Evolutionary conservation across 2,888 invertebrate genomes (phyloP), one percentile per base, ranked within the genome.

Genomic region (Leptothorax acervorum): DNA sequence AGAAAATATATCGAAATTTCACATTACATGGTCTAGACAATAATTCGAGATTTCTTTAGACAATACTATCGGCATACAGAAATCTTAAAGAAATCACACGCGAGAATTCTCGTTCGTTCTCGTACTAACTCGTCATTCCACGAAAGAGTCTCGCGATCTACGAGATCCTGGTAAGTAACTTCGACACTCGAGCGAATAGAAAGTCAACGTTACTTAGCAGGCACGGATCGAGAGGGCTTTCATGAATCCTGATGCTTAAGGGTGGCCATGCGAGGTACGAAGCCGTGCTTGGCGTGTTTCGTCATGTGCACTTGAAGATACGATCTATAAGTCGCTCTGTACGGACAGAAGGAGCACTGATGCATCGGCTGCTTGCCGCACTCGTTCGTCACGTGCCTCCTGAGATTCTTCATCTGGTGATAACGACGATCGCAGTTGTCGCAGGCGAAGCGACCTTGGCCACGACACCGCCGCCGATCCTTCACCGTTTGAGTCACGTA

Each of bases 371-470:
- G 92, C 85, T 94, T 94, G 8, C 96, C 96, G 88, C 96, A 96
- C 87, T 96, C 96, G 84, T 95, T 95, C 57, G 94, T 93, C 82
- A 95, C 91, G 88, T 96, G 96, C 15, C 96, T 93, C 62, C 95
- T 95, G 83, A 96, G 93, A n/a, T 96, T 96, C 87, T 95, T 96
- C 89, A 95, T 95, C 57, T 95, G 95, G 71, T 96, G 95, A 92
- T 96, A 96, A 48, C 95, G 95, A 73, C 96, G 95, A 89, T 95
- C 95, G 89, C 96, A 96, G 81, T 94, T 95, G 18, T 95, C 94
- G 88, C 96, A 96, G 6, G 90, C 90, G 87, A 93, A 93, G 6
- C 91, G 90, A 28, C 95, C 95, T 51, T 94, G 92, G 15, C 95
- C 94, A 0, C 94, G 92, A 4, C 91, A 91, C 55, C 94, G 90